Base-by-base conservation (phyloP, 1,140 invertebrate species). In the Pantala flavescens region DNA sequence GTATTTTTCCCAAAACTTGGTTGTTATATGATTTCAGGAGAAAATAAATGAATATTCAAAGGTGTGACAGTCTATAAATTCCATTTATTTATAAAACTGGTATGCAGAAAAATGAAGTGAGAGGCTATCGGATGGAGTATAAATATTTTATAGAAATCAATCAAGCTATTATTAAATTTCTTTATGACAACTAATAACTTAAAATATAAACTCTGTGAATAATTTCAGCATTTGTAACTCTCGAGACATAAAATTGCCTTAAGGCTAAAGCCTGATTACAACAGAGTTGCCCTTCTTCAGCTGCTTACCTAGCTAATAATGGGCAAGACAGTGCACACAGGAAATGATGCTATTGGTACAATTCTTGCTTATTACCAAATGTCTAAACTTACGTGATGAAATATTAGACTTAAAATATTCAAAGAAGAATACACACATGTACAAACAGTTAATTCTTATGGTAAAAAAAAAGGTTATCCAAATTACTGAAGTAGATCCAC, bases 331-430 rank as follows among this genome's bases (percentile, higher is more conserved):
- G 49, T 63, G 49, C 49, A 63, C 49, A 63, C 49, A 63, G 49
- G 49, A 63, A 63, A 63, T 63, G 49, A 63, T 63, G 49, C 49
- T 63, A 63, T 63, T 63, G 49, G 49, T 63, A 63, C 49, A 63
- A 63, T 63, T 63, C 49, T 63, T 63, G 49, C 49, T 63, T 63
- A 63, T 19, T 63, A 63, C 49, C 49, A 63, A 63, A 63, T 63
- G 49, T 63, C 49, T 63, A 63, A 63, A 63, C 49, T 63, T 63
- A 63, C 49, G 49, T 63, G 49, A 63, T 63, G 49, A 63, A 63
- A 63, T 63, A 63, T 63, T 63, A 63, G 49, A 63, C 49, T 63
- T 63, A 63, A 63, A 63, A 63, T 63, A 63, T 63, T 63, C n/a
- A 63, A 63, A 63, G 49, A 63, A 63, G 49, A 63, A 21, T 63